Base-by-base conservation (phyloP, 1,140 invertebrate genomes). In the Ectropis grisescens region DNA sequence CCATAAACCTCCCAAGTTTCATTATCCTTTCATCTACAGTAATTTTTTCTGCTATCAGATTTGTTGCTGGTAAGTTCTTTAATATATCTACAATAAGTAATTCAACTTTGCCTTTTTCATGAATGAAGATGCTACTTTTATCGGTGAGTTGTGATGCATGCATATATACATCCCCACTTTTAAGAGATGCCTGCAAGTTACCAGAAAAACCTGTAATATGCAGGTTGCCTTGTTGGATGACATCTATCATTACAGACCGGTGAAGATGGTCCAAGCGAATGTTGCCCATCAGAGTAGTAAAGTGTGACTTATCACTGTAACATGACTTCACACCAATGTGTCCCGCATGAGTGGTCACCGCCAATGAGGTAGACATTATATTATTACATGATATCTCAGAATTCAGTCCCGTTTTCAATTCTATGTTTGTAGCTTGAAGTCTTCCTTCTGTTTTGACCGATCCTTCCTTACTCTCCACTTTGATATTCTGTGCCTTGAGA, bases 61-160 rank as follows among this genome's bases (percentile, higher is more conserved):
- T 82, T 12, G 79, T 80, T 32, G 74, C 67, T 24, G 71, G 69
- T 37, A 82, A 60, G 40, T 82, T 80, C 13, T 78, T 70, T 3
- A 76, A 16, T 30, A 79, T 72, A 13, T 82, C 65, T 15, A 67
- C 68, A 12, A 84, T 65, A 1, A 72, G 32, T 1, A 84, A 36
- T 28, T 82, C 74, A 1, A 82, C 80, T 52, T 80, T 70, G 1
- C 82, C 82, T 13, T 81, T 74, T 51, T 84, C 82, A 50, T 84
- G 82, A 28, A 82, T 76, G 35, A 84, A 84, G 40, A 84, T 81
- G 49, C 79, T 84, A 39, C 72, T 82, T 55, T 82, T 82, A 1
- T 76, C 68, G 9, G 51, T 61, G 6, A 84, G 50, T 40, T 75
- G 64, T 34, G 79, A 69, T 8, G 71, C 82, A 60, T 82, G 78